Evolutionary conservation across 2,797 vertebrate genomes (phyloP).

Genomic region (Nyctibius grandis): DNA sequence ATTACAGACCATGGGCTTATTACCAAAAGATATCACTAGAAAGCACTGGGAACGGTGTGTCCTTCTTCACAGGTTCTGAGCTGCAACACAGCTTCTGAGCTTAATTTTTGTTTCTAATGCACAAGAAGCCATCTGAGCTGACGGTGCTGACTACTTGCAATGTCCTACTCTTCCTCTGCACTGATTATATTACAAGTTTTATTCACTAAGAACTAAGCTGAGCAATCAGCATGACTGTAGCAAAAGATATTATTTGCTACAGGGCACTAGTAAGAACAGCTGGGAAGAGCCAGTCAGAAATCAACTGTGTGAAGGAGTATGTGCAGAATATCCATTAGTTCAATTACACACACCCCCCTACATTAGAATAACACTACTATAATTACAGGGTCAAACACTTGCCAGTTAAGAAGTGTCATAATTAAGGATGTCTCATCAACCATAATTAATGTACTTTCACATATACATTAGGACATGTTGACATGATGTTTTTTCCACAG

Average conservation of each 20-base stretch:
- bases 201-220: background rate
- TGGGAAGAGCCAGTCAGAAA: background rate
- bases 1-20: background rate
- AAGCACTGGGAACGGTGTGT: background rate
- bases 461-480: background rate
- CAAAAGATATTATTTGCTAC: background rate
- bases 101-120: background rate
- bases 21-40: background rate
- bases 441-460: background rate
- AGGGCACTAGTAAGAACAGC: background rate
- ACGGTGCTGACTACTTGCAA: background rate
- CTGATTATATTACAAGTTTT: background rate
- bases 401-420: background rate
- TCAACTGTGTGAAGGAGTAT: background rate
- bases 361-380: background rate
- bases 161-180: background rate
- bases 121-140: background rate
- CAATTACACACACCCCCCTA: background rate
- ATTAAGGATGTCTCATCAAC: background rate
- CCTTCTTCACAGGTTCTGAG: background rate
- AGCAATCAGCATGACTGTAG: background rate
- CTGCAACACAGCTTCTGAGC: background rate
- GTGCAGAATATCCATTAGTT: background rate
- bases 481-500: background rate
- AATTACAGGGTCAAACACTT: background rate